Evolutionary conservation across 2,888 invertebrate genomes (phyloP), one percentile per base, ranked within the genome.

Genomic region (Mongoloraphidia duomilia): DNA sequence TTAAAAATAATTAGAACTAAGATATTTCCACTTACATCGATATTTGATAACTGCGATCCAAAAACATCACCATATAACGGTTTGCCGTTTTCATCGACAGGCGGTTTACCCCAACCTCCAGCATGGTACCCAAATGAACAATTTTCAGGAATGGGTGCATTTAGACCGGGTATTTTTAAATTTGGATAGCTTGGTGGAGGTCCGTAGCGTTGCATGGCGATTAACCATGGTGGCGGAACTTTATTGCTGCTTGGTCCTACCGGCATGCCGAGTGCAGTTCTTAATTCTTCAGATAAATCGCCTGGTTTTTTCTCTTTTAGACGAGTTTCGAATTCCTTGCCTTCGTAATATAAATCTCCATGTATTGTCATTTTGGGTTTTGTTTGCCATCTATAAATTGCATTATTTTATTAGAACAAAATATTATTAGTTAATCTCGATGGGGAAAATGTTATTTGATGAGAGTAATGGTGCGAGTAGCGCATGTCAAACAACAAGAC

Each of bases 51-150:
- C 53, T 80, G 81, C 11, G 90, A 84, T 6, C 97, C 97, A 64
- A 98, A 99, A 3, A 98, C 98, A 68, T 98, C 98, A 2, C 98
- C 98, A 65, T 99, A 99, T 1, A 98, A 71, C 1, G 98, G 98
- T 65, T 94, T 88, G 37, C 98, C 98, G 53, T 84, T 85, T 69
- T 97, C 97, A 69, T 98, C 98, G 0, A 98, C 98, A 0, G 98
- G 98, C 10, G 98, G 98, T 66, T 98, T 98, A 52, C 98, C 97
- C 97, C 97, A 98, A 33, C 97, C 97, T 38, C 95, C 98, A 1
- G 97, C 96, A 71, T 98, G 97, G 68, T 98, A 98, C 13, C 98
- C 98, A 67, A 98, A 98, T 0, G 94, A 88, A 63, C 96, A 97
- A 2, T 85, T 84, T 52, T 96, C 97, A 0, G 98, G 98, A 59